A percentile compares a stretch with the other conserved stretches of the same genome.
phyloP scores from a whole-genome alignment of 1,140 invertebrate genomes.

The Aphelinus atriplicis region DNA sequence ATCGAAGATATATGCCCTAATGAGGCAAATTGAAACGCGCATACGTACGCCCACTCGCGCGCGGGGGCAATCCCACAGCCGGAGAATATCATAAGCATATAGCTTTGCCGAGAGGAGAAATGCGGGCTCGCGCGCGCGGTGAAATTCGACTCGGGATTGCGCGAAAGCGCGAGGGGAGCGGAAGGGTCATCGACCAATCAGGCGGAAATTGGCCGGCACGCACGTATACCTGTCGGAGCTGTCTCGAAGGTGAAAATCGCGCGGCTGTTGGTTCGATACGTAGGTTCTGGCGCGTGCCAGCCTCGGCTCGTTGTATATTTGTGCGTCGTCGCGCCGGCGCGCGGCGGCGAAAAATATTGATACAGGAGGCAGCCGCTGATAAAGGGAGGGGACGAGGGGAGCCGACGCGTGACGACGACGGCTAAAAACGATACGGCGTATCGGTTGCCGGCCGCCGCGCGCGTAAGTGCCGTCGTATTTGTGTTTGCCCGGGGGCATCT shows the following conservation, averaged over 20 bases:
- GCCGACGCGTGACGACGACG: background rate
- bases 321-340: background rate
- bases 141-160: conserved; percentile 11
- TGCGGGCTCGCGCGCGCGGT: background rate
- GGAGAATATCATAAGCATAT: background rate
- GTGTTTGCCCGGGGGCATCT: background rate
- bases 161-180: conserved; percentile 1
- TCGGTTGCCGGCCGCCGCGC: background rate
- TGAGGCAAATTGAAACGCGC: no score
- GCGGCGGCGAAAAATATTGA: conserved; percentile 20
- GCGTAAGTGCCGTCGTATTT: conserved; percentile 21
- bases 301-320: background rate
- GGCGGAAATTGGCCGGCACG: background rate
- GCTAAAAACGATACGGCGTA: conserved; percentile 9
- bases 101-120: background rate
- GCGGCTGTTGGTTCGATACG: conserved; percentile 49
- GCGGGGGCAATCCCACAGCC: no score
- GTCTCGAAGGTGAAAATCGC: conserved; percentile 42
- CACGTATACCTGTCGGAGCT: conserved; percentile 12
- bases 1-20: no score
- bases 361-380: background rate
- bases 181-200: conserved; percentile 26
- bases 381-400: background rate
- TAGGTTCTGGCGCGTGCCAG: conserved; percentile 2
- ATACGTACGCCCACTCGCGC: no score